Percentiles rank a stretch among this genome's conserved stretches.
These are phyloP conservation scores for Motacilla alba DNA, from an alignment of 2,113 vertebrate species.

Conservation along the genomic window DNA sequence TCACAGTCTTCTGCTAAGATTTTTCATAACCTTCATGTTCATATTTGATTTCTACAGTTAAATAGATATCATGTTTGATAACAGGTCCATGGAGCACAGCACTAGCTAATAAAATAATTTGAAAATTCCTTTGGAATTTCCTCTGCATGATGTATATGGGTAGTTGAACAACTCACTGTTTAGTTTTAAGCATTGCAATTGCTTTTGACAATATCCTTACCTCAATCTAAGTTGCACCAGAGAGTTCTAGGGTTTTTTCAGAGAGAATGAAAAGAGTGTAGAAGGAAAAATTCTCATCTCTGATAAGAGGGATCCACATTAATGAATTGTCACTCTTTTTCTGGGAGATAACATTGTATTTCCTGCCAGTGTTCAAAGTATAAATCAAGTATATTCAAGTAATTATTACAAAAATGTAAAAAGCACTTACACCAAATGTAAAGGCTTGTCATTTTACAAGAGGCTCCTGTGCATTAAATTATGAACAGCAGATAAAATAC, in stretches of 20 bases:
- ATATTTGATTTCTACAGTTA: neutral
- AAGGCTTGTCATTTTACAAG: neutral
- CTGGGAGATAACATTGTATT: neutral
- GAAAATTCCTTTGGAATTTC: neutral
- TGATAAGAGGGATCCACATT: neutral
- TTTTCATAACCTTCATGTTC: neutral
- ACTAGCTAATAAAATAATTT: neutral
- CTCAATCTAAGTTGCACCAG: neutral
- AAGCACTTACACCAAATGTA: neutral
- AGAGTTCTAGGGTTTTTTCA: neutral
- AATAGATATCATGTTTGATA: neutral
- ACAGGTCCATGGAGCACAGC: neutral
- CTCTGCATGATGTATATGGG: neutral
- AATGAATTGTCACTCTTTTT: neutral
- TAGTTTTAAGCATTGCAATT: neutral
- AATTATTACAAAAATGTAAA: neutral
- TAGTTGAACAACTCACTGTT: neutral
- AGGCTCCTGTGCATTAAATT: neutral
- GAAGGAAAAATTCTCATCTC: neutral
- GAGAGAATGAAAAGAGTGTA: neutral
- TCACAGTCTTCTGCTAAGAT: neutral
- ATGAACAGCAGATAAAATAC: neutral
- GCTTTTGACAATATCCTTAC: neutral
- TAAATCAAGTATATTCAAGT: neutral
- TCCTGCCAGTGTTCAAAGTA: neutral